Conservation (phyloP, 2,113 vertebrate species). For the Pelobates fuscus region DNA sequence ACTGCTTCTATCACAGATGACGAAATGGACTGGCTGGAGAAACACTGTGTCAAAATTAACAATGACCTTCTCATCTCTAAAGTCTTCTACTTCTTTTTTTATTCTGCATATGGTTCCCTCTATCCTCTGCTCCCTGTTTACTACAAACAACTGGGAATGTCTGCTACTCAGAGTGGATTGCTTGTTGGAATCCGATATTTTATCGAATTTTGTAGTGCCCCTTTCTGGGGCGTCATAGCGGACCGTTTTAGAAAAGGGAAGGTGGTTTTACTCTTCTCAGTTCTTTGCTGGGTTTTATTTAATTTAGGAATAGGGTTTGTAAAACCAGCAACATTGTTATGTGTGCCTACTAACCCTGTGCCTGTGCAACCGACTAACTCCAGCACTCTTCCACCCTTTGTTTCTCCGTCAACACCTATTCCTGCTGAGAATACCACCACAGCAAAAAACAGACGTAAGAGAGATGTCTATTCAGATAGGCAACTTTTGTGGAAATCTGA, state of each 20-base stretch:
- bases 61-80: slow-evolving; percentile 91
- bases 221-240: slow-evolving; percentile 95
- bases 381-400: slow-evolving; percentile 52
- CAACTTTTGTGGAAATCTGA: slow-evolving; percentile 13
- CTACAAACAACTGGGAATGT: slow-evolving; percentile 96
- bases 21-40: slow-evolving; percentile 83
- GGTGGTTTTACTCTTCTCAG: slow-evolving; percentile 87
- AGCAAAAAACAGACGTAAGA: slow-evolving; percentile 54
- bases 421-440: slow-evolving; percentile 11
- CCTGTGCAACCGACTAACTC: slow-evolving; percentile 65
- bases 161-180: slow-evolving; percentile 87
- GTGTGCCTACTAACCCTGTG: slow-evolving; percentile 67
- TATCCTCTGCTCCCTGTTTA: slow-evolving; percentile 91
- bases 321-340: slow-evolving; percentile 83
- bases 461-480: slow-evolving; percentile 29
- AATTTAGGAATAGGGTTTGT: slow-evolving; percentile 93
- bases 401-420: background rate
- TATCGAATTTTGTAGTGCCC: slow-evolving; percentile 97
- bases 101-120: slow-evolving; percentile 92
- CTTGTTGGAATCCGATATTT: slow-evolving; percentile 96
- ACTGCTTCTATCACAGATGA: slow-evolving; percentile 58
- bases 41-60: slow-evolving; percentile 85
- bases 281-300: slow-evolving; percentile 94
- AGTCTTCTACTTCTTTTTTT: slow-evolving; percentile 98
- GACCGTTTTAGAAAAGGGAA: slow-evolving; percentile 95